A percentile compares a stretch with the other conserved stretches of the same genome.
phyloP scores from a whole-genome alignment of 1,140 invertebrate species.

The Meloidogyne chitwoodi region DNA sequence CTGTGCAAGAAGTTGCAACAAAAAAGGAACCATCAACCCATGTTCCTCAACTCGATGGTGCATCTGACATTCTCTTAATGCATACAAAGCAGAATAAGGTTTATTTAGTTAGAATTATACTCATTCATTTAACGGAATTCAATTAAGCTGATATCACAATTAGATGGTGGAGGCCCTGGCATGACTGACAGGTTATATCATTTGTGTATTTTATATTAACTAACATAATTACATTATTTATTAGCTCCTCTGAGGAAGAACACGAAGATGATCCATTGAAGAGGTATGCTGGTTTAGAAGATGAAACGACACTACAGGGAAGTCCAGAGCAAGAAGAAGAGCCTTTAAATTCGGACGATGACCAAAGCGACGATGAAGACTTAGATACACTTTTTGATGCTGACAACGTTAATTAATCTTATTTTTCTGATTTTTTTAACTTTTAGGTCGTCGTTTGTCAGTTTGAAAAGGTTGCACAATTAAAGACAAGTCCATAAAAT shows the following conservation, averaged over 20 bases:
- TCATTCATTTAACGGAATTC: not conserved
- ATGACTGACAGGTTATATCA: constrained; percentile 53
- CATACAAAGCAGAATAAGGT: not conserved
- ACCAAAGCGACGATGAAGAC: constrained; percentile 92
- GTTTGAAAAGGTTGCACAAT: constrained; percentile 84
- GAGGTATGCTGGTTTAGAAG: constrained; percentile 14
- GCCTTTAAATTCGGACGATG: constrained; percentile 86
- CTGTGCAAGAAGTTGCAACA: not conserved
- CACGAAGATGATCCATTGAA: constrained; percentile 13
- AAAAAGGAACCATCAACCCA: not conserved
- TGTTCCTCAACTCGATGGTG: constrained; percentile 3
- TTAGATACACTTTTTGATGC: constrained; percentile 89
- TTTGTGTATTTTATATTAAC: constrained; percentile 32
- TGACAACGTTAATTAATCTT: constrained; percentile 73
- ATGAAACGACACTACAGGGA: not conserved
- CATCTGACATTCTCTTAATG: too few species aligned
- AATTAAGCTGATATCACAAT: constrained; percentile 25
- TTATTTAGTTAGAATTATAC: not conserved
- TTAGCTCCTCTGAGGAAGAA: not conserved
- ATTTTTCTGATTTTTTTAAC: too few species aligned
- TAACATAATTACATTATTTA: constrained; percentile 1
- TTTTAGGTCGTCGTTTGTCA: constrained; percentile 79
- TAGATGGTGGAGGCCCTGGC: constrained; percentile 44
- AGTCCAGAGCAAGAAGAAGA: constrained; percentile 66
- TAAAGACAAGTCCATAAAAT: not conserved